Evolutionary conservation across 1,140 invertebrate species (phyloP).

Genomic region (Brachionus rotundiformis): DNA sequence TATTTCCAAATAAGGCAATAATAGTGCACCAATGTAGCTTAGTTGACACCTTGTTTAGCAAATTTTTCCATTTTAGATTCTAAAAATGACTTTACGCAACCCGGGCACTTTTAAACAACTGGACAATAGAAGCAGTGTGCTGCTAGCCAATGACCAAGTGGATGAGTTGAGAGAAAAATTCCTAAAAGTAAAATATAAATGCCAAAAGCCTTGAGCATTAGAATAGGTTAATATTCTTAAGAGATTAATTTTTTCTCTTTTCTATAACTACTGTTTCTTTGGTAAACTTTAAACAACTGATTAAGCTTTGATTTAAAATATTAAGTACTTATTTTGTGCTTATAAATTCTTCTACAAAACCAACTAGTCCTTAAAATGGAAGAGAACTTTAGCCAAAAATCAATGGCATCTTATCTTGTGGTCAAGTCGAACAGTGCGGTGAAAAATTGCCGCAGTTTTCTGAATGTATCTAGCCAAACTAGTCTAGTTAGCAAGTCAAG

Average conservation of each 20-base stretch:
- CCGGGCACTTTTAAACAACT: neutral
- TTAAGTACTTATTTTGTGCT: neutral
- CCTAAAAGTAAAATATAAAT: constrained; percentile 31
- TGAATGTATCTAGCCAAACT: neutral
- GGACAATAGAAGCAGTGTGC: constrained; percentile 4
- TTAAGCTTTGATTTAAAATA: neutral
- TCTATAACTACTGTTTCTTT: constrained; percentile 10
- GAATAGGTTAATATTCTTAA: constrained; percentile 33
- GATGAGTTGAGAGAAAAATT: constrained; percentile 48
- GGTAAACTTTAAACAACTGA: constrained; percentile 34
- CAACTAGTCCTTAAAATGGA: neutral
- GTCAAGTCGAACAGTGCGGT: neutral
- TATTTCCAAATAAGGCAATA: constrained; percentile 15
- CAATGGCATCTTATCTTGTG: neutral
- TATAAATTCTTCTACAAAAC: constrained; percentile 24
- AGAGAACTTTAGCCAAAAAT: neutral
- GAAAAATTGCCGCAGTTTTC: neutral
- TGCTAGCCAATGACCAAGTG: constrained; percentile 44
- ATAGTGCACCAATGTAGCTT: neutral
- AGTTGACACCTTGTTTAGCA: neutral
- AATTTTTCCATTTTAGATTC: neutral
- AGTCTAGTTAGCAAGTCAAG: neutral
- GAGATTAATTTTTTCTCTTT: neutral
- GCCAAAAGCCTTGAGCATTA: constrained; percentile 15
- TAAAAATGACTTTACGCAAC: constrained; percentile 38